A percentile compares a stretch with the other conserved stretches of the same genome.
Evolutionary conservation across 2,113 vertebrate species (phyloP).

Genomic region (Elaphurus davidianus): DNA sequence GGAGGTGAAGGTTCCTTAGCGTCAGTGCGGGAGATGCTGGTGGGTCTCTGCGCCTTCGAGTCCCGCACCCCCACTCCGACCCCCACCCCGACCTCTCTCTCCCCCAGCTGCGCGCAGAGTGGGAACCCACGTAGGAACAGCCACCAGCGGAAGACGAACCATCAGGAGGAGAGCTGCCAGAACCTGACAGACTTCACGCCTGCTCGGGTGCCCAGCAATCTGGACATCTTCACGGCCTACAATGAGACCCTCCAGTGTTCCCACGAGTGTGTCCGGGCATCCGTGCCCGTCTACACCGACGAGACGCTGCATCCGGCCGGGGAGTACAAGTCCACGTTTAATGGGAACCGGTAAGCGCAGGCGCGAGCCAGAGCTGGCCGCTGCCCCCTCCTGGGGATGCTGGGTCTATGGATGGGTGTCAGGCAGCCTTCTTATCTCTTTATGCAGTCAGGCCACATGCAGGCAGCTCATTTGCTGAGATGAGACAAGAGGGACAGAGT

Average conservation of each 20-base stretch:
- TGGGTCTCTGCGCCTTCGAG: rapidly evolving
- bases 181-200: conserved; percentile 97
- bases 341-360: conserved; percentile 92
- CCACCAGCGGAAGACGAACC: conserved; percentile 96
- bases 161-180: conserved; percentile 99
- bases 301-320: conserved; percentile 92
- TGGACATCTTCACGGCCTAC: conserved; percentile 99
- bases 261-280: conserved; percentile 94
- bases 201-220: conserved; percentile 93
- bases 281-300: conserved; percentile 91
- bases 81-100: not conserved
- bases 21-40: rapidly evolving
- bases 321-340: conserved; percentile 94
- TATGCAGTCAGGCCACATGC: rapidly evolving
- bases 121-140: conserved; percentile 92
- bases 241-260: conserved; percentile 98
- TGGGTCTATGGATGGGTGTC: rapidly evolving
- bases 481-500: rapidly evolving
- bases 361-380: rapidly evolving
- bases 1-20: rapidly evolving
- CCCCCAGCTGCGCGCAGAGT: conserved; percentile 93
- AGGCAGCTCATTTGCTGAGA: rapidly evolving
- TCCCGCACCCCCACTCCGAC: not conserved
- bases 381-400: rapidly evolving
- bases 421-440: rapidly evolving